A percentile compares a stretch with the other conserved stretches of the same genome.
phyloP scores from a whole-genome alignment of 1,140 invertebrate species.

The Scylla paramamosain region DNA sequence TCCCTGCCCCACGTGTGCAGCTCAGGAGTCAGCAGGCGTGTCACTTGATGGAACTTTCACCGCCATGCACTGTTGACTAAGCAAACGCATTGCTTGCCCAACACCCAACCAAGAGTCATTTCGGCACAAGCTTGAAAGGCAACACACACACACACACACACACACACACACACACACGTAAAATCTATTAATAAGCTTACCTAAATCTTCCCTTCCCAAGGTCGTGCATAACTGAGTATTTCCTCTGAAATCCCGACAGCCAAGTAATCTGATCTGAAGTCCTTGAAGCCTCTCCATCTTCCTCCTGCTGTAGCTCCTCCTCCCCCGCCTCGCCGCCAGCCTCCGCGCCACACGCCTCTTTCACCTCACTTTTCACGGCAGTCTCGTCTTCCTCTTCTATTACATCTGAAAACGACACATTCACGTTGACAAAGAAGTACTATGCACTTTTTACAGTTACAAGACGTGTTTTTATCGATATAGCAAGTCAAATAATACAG shows the following conservation, averaged over 20 bases:
- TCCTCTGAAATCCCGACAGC: constrained; percentile 62
- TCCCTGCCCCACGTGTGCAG: background rate
- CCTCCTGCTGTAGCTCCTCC: constrained; percentile 24
- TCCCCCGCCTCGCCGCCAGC: background rate
- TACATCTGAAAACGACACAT: constrained; percentile 43
- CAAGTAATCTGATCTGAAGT: constrained; percentile 32
- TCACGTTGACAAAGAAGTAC: background rate
- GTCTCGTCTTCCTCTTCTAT: constrained; percentile 55
- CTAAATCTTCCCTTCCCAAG: constrained; percentile 64
- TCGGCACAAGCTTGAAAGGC: background rate
- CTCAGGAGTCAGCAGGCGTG: background rate
- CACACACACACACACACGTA: background rate
- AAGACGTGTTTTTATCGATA: background rate
- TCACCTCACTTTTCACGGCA: constrained; percentile 4
- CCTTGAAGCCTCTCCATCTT: background rate
- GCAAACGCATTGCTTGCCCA: background rate
- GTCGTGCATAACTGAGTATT: constrained; percentile 65
- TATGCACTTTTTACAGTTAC: background rate
- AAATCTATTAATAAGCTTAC: constrained; percentile 16
- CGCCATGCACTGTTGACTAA: constrained; percentile 39
- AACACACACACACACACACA: background rate
- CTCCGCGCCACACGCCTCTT: background rate
- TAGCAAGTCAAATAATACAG: background rate
- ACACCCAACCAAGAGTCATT: background rate
- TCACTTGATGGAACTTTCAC: constrained; percentile 45